Conservation (phyloP, 2,888 invertebrate species). For the Pristionchus arcanus region DNA sequence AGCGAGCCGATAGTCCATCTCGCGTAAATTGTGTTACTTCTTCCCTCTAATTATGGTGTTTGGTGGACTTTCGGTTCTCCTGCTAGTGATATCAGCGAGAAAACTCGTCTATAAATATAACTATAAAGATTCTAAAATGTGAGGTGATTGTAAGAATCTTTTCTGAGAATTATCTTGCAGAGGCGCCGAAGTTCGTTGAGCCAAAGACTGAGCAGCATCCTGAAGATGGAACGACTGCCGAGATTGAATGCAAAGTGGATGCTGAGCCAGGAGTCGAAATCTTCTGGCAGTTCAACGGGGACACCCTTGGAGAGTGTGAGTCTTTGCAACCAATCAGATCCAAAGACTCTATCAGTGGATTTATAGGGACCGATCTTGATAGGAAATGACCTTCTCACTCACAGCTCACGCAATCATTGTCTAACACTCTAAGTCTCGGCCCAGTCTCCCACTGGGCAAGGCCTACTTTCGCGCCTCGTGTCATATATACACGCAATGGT, state of each 20-base stretch:
- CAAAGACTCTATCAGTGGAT: not conserved
- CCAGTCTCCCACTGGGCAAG: conserved; percentile 37
- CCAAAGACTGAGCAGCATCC: conserved; percentile 68
- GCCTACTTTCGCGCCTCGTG: conserved; percentile 41
- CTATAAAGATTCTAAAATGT: too few species aligned
- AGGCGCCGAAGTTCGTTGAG: conserved; percentile 69
- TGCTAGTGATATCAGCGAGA: too few species aligned
- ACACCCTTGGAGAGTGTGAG: conserved; percentile 68
- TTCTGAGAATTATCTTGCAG: conserved; percentile 60
- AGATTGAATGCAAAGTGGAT: conserved; percentile 68
- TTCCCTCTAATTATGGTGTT: conserved; percentile 35
- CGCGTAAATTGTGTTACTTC: conserved; percentile 28
- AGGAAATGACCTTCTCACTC: conserved; percentile 31
- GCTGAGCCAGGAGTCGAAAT: conserved; percentile 62
- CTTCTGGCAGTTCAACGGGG: conserved; percentile 72
- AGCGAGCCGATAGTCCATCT: not conserved
- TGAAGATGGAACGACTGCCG: conserved; percentile 68
- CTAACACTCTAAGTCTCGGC: conserved; percentile 8
- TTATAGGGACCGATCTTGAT: conserved; percentile 17
- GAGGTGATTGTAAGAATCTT: not conserved
- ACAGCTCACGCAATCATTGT: conserved; percentile 25
- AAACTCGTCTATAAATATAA: too few species aligned
- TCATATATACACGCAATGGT: conserved; percentile 49
- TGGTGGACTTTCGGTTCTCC: too few species aligned
- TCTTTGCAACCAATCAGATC: not conserved